A percentile compares a stretch with the other conserved stretches of the same genome.
These are phyloP conservation scores for Pagrus major DNA, from an alignment of 2,113 vertebrate species.

Conservation along the genomic window DNA sequence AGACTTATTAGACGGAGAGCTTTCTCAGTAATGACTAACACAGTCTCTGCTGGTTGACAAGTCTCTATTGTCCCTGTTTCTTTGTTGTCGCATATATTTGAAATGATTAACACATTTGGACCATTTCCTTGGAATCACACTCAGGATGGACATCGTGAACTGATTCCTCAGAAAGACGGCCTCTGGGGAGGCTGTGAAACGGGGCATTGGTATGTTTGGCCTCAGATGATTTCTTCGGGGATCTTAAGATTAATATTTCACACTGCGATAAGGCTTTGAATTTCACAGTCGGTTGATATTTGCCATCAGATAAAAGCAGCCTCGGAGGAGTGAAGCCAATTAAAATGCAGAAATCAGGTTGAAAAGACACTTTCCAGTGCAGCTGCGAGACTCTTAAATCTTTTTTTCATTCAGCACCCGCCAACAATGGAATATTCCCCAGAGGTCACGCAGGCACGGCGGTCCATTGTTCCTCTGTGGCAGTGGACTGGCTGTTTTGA, in stretches of 20 bases:
- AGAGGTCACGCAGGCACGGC: not conserved
- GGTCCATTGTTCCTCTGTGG: constrained; percentile 33
- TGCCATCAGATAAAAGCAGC: constrained; percentile 29
- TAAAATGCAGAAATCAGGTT: constrained; percentile 57
- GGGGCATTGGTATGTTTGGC: not conserved
- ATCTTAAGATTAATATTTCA: not conserved
- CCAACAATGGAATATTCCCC: constrained; percentile 39
- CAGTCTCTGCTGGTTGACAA: not conserved
- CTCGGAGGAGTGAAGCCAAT: constrained; percentile 26
- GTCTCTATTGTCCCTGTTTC: not conserved
- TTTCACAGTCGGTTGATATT: constrained; percentile 12
- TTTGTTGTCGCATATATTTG: not conserved
- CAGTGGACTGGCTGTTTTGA: constrained; percentile 1
- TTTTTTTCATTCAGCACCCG: constrained; percentile 14
- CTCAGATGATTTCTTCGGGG: not conserved
- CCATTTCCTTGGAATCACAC: not conserved
- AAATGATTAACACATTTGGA: not conserved
- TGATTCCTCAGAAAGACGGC: no score
- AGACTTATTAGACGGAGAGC: not conserved
- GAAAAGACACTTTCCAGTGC: constrained; percentile 17
- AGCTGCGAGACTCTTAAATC: constrained; percentile 37
- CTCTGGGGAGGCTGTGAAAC: not conserved
- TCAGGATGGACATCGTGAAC: not conserved
- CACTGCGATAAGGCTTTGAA: not conserved
- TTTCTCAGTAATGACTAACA: not conserved